Evolutionary conservation across 2,888 invertebrate species (phyloP).

Genomic region (Scelioninae gen. 2): DNA sequence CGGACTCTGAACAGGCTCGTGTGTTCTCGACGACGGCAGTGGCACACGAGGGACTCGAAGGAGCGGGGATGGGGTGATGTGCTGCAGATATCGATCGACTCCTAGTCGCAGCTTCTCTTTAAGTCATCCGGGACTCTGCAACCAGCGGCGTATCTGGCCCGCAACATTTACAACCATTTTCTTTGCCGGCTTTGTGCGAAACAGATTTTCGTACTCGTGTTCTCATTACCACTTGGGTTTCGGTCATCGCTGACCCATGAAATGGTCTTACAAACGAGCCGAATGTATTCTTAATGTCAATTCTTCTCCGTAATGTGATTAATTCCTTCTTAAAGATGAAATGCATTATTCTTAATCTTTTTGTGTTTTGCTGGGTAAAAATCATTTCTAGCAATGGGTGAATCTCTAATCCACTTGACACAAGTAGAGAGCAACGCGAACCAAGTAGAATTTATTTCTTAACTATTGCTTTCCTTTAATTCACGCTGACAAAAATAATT

Average conservation of each 20-base stretch:
- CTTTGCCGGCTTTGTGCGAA: constrained; percentile 36
- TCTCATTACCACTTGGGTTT: constrained; percentile 24
- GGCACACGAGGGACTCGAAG: constrained; percentile 40
- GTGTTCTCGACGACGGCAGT: constrained; percentile 29
- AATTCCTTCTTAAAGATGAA: too few relatives aligned
- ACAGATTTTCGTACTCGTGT: constrained; percentile 32
- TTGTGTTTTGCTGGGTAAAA: too few relatives aligned
- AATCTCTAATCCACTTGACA: too few relatives aligned
- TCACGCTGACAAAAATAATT: too few relatives aligned
- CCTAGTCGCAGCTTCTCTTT: constrained; percentile 74
- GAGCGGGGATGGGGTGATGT: constrained; percentile 53
- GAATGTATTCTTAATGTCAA: too few relatives aligned
- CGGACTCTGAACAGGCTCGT: constrained; percentile 39
- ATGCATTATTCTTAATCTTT: too few relatives aligned
- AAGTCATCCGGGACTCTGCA: constrained; percentile 71
- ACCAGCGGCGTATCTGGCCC: constrained; percentile 56
- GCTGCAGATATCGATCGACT: constrained; percentile 71
- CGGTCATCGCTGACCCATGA: constrained; percentile 9
- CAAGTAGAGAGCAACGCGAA: too few relatives aligned
- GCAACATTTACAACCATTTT: constrained; percentile 47
- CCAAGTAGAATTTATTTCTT: too few relatives aligned
- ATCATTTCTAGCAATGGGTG: too few relatives aligned
- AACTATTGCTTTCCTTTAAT: too few relatives aligned
- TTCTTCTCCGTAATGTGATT: too few relatives aligned
- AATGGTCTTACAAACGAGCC: too few relatives aligned